Evolutionary conservation across 2,888 invertebrate species (phyloP), one percentile per base, ranked within the genome.

Genomic region (Litoditis marina): DNA sequence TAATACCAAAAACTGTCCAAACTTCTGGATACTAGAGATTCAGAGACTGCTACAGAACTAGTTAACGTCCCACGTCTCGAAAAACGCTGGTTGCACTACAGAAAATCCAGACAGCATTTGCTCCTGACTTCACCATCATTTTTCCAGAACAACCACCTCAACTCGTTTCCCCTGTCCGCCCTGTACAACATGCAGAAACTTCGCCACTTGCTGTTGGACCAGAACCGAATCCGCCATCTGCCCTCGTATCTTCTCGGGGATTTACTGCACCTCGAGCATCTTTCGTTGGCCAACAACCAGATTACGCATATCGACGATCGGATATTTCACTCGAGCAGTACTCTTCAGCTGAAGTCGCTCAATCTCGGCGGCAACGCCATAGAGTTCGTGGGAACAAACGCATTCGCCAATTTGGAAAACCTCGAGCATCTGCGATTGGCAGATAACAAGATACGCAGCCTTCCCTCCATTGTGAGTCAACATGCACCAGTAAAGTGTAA

Each of bases 181-280:
- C 90, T 92, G 84, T 87, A 88, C 64, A 89, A 89, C 44, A 87
- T 90, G 56, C 88, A 88, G 70, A 88, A 90, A 73, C 87, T 94
- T 74, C 90, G 90, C 80, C 92, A 93, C 85, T 88, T 94, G 71
- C 91, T 91, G 85, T 86, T 94, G 72, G 92, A 92, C 83, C 92
- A 93, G 85, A 94, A 94, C 84, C 90, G 91, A 80, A 88, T 94
- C 69, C 88, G 89, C 77, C 89, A 90, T 80, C 88, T 94, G 73
- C 90, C 91, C 82, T 88, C 69, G 22, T 65, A 65, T 19, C 55
- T 66, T 0, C 51, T 71, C 22, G 63, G 56, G 2, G 60, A 90
- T 77, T 87, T 92, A 64, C 89, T 89, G 0, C 74, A 77, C 31
- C 66, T 84, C 19, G 74, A 79, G 47, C 79, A 82, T 62, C 67